phyloP scores from a whole-genome alignment of 2,888 invertebrate genomes.

The Aspidapion aeneum region DNA sequence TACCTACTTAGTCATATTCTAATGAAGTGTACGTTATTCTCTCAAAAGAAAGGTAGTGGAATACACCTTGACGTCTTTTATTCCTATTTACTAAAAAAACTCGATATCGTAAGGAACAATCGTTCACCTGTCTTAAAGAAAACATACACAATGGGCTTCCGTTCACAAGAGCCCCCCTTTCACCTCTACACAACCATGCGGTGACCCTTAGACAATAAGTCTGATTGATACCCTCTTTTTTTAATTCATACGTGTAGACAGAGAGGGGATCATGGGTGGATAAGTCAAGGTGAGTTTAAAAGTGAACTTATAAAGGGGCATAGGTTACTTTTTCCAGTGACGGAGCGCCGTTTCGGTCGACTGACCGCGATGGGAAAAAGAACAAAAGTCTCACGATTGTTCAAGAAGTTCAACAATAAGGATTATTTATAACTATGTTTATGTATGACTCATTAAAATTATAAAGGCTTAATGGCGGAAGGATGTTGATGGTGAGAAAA shows the following conservation, averaged over 20 bases:
- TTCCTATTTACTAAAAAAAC: background rate
- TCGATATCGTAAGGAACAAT: conserved; percentile 26
- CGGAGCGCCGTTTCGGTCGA: conserved; percentile 37
- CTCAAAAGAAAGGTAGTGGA: background rate
- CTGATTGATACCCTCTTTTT: background rate
- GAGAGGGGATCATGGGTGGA: background rate
- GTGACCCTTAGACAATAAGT: conserved; percentile 14
- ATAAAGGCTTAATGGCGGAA: conserved; percentile 21
- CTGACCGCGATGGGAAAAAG: conserved; percentile 40
- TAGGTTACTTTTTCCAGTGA: conserved; percentile 34
- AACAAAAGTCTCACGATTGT: conserved; percentile 26
- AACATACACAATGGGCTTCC: conserved; percentile 39
- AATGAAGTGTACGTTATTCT: background rate
- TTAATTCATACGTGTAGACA: conserved; percentile 14
- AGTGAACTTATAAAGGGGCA: conserved; percentile 29
- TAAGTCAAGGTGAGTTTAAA: no score
- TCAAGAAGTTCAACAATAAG: conserved; percentile 34
- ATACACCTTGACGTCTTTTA: no score
- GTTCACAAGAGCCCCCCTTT: conserved; percentile 37
- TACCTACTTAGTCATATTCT: no score
- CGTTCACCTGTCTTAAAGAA: conserved; percentile 40
- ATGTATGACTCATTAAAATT: conserved; percentile 40
- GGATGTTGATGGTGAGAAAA: conserved; percentile 13
- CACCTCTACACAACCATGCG: conserved; percentile 17
- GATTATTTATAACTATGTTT: conserved; percentile 37